Percentiles rank a stretch among this genome's conserved stretches.
Evolutionary conservation across 2,797 vertebrate genomes (phyloP).

Genomic region (Adrianichthys oophorus): DNA sequence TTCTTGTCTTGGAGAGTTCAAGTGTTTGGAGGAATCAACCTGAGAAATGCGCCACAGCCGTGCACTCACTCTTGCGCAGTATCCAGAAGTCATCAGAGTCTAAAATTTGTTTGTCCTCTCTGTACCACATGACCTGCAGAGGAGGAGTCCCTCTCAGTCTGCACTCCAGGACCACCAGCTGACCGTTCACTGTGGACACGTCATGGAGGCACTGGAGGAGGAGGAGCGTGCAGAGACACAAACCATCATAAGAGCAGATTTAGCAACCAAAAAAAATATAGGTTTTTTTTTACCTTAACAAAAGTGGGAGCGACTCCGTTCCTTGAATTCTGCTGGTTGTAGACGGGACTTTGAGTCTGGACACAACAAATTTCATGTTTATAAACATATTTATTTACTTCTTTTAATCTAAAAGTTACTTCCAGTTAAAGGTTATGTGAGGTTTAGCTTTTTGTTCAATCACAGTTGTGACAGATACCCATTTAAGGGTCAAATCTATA

Average conservation of each 20-base stretch:
- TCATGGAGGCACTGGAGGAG: constrained; percentile 81
- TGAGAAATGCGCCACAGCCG: no score
- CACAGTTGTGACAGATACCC: no score
- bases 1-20: no score
- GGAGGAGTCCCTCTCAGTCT: constrained; percentile 78
- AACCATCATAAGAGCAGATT: not conserved
- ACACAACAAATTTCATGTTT: constrained; percentile 3
- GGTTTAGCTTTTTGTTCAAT: no score
- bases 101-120: constrained; percentile 79
- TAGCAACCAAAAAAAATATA: no score
- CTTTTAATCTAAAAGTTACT: no score
- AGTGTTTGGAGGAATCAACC: no score
- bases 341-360: constrained; percentile 80
- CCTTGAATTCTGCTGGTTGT: constrained; percentile 68
- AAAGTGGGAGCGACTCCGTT: constrained; percentile 79
- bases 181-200: constrained; percentile 80
- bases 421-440: no score
- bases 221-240: not conserved
- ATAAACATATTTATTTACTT: not conserved
- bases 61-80: constrained; percentile 82
- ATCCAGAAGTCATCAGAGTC: constrained; percentile 87
- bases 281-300: constrained; percentile 79
- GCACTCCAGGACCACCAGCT: constrained; percentile 86
- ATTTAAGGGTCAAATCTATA: no score
- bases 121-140: constrained; percentile 85